These are phyloP conservation scores for Sorex fumeus DNA, from an alignment of 2,113 vertebrate genomes.

Conservation along the genomic window DNA sequence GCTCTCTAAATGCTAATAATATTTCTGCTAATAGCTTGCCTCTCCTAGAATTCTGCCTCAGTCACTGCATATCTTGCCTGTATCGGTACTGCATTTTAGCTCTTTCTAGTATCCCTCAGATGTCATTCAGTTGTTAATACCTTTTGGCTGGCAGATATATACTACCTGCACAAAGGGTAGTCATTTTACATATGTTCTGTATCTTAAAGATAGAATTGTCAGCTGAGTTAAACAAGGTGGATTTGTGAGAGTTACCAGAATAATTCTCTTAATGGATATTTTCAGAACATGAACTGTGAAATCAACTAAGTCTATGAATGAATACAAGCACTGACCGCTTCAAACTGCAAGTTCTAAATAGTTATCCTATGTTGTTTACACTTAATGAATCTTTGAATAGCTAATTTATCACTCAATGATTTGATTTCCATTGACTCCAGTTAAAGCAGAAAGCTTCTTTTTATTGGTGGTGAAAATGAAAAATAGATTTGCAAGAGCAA, in stretches of 20 bases:
- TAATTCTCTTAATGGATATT: conserved; percentile 70
- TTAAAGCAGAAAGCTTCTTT: conserved; percentile 76
- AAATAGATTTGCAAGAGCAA: conserved; percentile 86
- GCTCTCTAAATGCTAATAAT: conserved; percentile 63
- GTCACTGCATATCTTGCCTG: conserved; percentile 45
- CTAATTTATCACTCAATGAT: conserved; percentile 76
- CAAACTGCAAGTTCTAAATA: conserved; percentile 75
- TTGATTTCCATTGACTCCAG: conserved; percentile 74
- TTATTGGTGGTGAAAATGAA: conserved; percentile 84
- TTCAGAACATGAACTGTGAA: conserved; percentile 68
- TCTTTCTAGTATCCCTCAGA: conserved; percentile 55
- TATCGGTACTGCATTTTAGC: conserved; percentile 6
- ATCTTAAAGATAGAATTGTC: conserved; percentile 68
- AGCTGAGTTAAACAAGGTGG: conserved; percentile 11
- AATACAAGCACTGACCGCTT: conserved; percentile 77
- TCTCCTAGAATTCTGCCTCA: conserved; percentile 35
- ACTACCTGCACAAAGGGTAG: conserved; percentile 38
- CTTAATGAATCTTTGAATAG: conserved; percentile 84
- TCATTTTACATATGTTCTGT: conserved; percentile 64
- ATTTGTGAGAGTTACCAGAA: conserved; percentile 59
- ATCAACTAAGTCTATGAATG: conserved; percentile 80
- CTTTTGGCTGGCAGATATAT: conserved; percentile 37
- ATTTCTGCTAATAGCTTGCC: conserved; percentile 67
- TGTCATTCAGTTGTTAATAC: conserved; percentile 58
- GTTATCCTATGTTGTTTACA: conserved; percentile 74